Evolutionary conservation across 2,113 vertebrate genomes (phyloP).

Genomic region (Alethe diademata): DNA sequence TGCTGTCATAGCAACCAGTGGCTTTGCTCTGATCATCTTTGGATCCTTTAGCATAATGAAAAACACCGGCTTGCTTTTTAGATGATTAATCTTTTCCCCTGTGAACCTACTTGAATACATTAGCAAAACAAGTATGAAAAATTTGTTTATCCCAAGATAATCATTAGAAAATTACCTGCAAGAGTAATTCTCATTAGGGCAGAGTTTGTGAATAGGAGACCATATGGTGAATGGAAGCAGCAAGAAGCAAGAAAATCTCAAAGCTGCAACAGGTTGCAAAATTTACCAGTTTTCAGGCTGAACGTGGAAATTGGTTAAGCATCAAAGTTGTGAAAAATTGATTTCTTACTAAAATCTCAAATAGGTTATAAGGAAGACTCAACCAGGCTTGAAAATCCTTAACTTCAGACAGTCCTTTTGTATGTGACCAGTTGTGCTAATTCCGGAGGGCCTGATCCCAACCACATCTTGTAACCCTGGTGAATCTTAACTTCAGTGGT

Average conservation of each 20-base stretch:
- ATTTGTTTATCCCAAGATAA: constrained; percentile 87
- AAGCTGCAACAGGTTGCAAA: constrained; percentile 62
- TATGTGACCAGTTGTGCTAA: neutral
- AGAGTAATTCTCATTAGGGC: constrained; percentile 81
- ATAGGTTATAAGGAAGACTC: neutral
- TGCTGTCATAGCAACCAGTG: constrained; percentile 81
- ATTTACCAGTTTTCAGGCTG: constrained; percentile 46
- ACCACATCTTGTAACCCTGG: neutral
- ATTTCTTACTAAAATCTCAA: neutral
- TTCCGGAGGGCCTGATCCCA: neutral
- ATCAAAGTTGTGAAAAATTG: neutral
- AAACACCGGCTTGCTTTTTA: constrained; percentile 80
- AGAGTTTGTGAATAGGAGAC: constrained; percentile 71
- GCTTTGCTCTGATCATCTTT: constrained; percentile 73
- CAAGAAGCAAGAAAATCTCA: constrained; percentile 68
- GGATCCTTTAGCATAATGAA: constrained; percentile 79
- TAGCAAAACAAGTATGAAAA: constrained; percentile 83
- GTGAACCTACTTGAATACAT: constrained; percentile 83
- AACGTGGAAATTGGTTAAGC: constrained; percentile 10
- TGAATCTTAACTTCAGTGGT: neutral
- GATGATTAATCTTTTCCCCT: constrained; percentile 88
- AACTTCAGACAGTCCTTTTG: neutral
- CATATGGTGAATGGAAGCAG: constrained; percentile 79
- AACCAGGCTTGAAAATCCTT: neutral
- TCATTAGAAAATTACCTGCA: constrained; percentile 89